Evolutionary conservation across 1,140 invertebrate species (phyloP).

Genomic region (Euura saliciscinereae): DNA sequence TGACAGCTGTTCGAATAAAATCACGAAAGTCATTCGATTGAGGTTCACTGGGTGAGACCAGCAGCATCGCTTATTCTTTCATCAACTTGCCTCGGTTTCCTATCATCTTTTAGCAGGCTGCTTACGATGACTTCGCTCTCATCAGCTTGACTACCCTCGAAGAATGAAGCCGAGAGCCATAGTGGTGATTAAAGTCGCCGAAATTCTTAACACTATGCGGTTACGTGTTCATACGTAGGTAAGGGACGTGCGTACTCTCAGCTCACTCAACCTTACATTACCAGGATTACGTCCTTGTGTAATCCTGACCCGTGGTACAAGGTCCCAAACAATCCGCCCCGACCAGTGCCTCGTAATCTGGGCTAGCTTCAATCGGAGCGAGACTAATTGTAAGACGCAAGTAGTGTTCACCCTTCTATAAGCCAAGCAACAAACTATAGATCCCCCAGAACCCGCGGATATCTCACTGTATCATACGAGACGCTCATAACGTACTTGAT

Average conservation of each 20-base stretch:
- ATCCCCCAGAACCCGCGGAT: too few species aligned
- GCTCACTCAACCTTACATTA: constrained; percentile 1
- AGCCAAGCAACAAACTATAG: neutral
- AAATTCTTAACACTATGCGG: too few species aligned
- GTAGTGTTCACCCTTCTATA: neutral
- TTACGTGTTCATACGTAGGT: neutral
- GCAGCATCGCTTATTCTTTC: neutral
- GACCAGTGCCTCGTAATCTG: neutral
- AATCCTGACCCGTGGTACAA: neutral
- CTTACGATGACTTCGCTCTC: too few species aligned
- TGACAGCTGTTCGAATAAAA: neutral
- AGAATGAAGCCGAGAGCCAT: too few species aligned
- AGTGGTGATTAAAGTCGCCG: too few species aligned
- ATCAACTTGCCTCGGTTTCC: too few species aligned
- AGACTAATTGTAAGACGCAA: constrained; percentile 3
- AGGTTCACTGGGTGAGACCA: neutral
- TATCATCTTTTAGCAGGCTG: too few species aligned
- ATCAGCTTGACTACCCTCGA: too few species aligned
- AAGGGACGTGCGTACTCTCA: neutral
- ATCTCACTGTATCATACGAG: too few species aligned
- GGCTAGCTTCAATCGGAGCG: neutral
- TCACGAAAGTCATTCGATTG: neutral
- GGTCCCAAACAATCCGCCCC: neutral
- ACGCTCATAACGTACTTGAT: too few species aligned
- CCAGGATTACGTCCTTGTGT: constrained; percentile 6